Base-by-base conservation (phyloP, 2,113 vertebrate genomes). In the Emydocephalus ijimae region DNA sequence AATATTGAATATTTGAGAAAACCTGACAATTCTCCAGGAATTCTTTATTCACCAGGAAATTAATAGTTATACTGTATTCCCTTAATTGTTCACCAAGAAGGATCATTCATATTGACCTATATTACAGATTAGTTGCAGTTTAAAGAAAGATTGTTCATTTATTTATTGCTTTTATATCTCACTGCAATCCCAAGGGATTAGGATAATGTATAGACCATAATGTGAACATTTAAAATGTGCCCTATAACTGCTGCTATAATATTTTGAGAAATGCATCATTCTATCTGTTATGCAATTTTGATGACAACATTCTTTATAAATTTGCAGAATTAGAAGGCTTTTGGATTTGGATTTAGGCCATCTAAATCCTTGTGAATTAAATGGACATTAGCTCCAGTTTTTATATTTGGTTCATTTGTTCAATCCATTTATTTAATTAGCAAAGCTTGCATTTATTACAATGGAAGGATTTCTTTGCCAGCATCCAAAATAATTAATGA, bases 401-500 rank as follows among this genome's bases (percentile, higher is more conserved):
- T 24, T 45, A 48, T 48, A 45, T 45, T 91, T 91, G 39, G 81
- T 74, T 61, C 34, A 88, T 43, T 52, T 39, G 88, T 45, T 89
- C 86, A 48, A 45, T 59, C 39, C n/a, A 50, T 87, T 69, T 88
- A 92, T 74, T 74, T 89, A 74, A 92, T 92, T 89, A 92, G 91
- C 59, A 29, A 89, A 81, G 15, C 39, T 88, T 89, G 34, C 34
- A 89, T 74, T 88, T 52, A 89, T 24, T 81, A 88, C 34, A 74
- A 45, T 24, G 6, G 61, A 92, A 89, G 29, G 48, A 55, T 88
- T 54, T 88, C 23, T 4, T 74, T 50, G 43, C 69, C 39, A 88
- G 43, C 24, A 74, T 74, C 61, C 50, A 39, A 23, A 54, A 74
- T 54, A 55, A 24, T 74, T 89, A 89, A 81, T 89, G 56, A 24